phyloP scores from a whole-genome alignment of 1,140 invertebrate species.

The Trichonephila clavata region DNA sequence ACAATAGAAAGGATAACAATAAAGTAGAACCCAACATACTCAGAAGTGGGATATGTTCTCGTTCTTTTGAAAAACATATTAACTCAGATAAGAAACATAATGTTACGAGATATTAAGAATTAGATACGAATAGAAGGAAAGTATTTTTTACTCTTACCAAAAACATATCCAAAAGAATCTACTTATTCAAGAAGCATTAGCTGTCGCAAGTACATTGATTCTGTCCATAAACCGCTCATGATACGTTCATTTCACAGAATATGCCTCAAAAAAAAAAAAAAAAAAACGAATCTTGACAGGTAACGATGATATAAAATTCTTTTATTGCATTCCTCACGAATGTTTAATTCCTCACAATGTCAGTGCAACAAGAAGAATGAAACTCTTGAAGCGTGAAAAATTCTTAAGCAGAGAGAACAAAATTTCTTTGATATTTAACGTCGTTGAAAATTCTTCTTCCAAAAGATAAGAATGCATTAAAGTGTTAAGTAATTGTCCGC shows the following conservation, averaged over 20 bases:
- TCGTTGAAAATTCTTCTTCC: constrained; percentile 6
- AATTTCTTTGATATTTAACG: neutral
- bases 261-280: neutral
- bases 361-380: neutral
- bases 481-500: constrained; percentile 41
- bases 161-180: no score
- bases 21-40: no score
- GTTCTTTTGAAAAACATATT: no score
- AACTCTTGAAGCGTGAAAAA: neutral
- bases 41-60: no score
- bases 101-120: no score
- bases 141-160: no score
- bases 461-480: neutral
- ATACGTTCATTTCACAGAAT: neutral
- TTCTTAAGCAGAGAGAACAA: neutral
- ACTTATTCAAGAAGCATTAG: neutral
- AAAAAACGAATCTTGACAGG: neutral
- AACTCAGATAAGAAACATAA: no score
- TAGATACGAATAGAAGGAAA: no score
- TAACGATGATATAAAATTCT: neutral
- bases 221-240: neutral
- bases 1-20: no score
- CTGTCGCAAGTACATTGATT: neutral
- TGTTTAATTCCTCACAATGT: neutral
- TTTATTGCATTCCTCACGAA: neutral